Base-by-base conservation (phyloP, 1,140 invertebrate species). In the Solenopsis fugax region DNA sequence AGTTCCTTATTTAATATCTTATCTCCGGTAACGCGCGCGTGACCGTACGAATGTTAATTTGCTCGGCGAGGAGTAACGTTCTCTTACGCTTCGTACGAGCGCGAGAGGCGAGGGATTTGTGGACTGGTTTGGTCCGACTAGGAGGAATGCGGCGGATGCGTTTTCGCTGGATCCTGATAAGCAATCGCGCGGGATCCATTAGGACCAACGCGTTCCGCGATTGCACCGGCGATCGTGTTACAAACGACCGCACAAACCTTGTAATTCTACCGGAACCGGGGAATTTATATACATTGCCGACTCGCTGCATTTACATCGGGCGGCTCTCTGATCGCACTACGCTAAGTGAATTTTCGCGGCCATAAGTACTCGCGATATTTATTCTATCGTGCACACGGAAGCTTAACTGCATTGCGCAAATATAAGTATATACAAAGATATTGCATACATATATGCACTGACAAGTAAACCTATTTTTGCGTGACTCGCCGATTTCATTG, bases 111-210 rank as follows among this genome's bases (percentile, higher is more conserved):
- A 24, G 29, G 29, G 45, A 52, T 69, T 54, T 81, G 77, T 58
- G 12, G 64, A 81, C 29, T 54, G 34, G 34, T 81, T 81, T 5
- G 34, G 16, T n/a, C 41, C 34, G 62, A 67, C 45, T 48, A 80
- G n/a, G 5, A 80, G 60, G 45, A 80, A 67, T 50, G 60, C 76
- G n/a, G 45, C 29, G 45, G 76, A 80, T 80, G 62, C 60, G 41
- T 82, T 82, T 73, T 82, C 69, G 52, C 52, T 82, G 67, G 52
- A 45, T 71, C 34, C 65, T 58, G 80, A 82, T 82, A 82, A 82
- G 80, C 41, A 82, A 82, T 82, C 80, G 48, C 34, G 78, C 54
- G 21, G 21, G 56, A 16, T 82, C 80, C 67, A 82, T 82, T 82
- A 82, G 69, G 34, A 52, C 60, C 76, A 52, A 52, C 50, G 67